These are phyloP conservation scores for Lepidotrigona ventralis DNA, from an alignment of 1,140 invertebrate species.

Conservation along the genomic window DNA sequence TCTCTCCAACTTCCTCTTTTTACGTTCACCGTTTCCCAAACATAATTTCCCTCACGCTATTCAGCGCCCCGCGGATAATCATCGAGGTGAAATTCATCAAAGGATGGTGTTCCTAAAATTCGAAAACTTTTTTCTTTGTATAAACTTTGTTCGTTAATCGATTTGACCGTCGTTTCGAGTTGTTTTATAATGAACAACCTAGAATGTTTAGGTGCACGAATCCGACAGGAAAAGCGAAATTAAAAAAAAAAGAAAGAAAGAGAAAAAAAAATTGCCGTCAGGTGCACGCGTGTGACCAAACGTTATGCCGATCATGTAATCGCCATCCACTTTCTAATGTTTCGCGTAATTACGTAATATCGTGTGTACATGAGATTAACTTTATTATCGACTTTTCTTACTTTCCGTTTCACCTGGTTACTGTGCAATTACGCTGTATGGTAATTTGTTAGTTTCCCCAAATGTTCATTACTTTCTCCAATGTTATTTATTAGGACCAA, in stretches of 20 bases:
- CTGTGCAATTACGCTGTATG: too few species aligned
- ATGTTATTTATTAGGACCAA: too few species aligned
- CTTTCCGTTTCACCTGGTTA: not conserved
- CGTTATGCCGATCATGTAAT: constrained; percentile 45
- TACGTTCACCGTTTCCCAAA: not conserved
- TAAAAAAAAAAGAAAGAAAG: not conserved
- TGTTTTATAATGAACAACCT: not conserved
- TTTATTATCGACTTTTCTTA: not conserved
- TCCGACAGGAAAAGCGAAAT: not conserved
- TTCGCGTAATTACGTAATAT: constrained; percentile 25
- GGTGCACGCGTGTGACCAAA: constrained; percentile 14
- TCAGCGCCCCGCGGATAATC: not conserved
- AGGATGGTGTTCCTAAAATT: not conserved
- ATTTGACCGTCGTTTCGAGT: not conserved
- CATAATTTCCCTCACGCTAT: not conserved
- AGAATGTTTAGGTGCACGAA: not conserved
- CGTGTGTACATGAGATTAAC: constrained; percentile 31
- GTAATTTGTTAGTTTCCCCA: not conserved
- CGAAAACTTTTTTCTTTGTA: not conserved
- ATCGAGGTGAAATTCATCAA: not conserved
- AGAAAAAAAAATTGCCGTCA: constrained; percentile 15
- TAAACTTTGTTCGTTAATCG: not conserved
- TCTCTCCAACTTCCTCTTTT: not conserved
- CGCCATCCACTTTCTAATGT: constrained; percentile 48
- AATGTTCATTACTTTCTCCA: too few species aligned